phyloP scores from a whole-genome alignment of 2,888 invertebrate genomes.

The Athetis lepigone region DNA sequence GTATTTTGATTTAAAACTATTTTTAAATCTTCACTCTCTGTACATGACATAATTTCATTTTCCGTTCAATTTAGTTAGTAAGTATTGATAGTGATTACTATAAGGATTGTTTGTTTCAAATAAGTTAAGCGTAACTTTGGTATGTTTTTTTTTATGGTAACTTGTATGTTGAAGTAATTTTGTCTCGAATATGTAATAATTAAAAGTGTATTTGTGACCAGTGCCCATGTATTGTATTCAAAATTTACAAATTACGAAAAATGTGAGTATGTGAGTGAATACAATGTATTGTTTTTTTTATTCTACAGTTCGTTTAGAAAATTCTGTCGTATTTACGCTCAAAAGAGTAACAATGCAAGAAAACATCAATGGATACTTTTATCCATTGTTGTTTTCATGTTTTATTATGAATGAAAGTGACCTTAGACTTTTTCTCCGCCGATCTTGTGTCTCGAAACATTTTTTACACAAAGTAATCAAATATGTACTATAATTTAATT shows the following conservation, averaged over 20 bases:
- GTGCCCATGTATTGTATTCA: neutral
- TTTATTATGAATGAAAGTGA: too few species aligned
- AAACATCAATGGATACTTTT: too few species aligned
- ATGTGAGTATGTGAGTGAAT: neutral
- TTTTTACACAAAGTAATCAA: neutral
- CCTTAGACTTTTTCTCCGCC: neutral
- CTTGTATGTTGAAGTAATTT: slow-evolving; percentile 37
- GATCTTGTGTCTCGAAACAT: neutral
- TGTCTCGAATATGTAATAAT: slow-evolving; percentile 40
- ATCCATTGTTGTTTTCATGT: too few species aligned
- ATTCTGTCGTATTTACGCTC: neutral
- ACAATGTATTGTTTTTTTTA: neutral
- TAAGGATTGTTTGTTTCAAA: slow-evolving; percentile 37
- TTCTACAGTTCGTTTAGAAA: slow-evolving; percentile 7
- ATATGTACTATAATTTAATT: neutral
- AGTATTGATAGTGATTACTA: slow-evolving; percentile 34
- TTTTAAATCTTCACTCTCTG: slow-evolving; percentile 3
- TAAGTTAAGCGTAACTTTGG: slow-evolving; percentile 51
- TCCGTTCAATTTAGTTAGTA: slow-evolving; percentile 40
- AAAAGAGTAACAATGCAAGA: too few species aligned
- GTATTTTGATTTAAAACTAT: slow-evolving; percentile 5
- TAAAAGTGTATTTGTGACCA: slow-evolving; percentile 1
- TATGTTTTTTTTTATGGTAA: slow-evolving; percentile 22
- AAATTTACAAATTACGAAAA: slow-evolving; percentile 23
- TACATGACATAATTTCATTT: slow-evolving; percentile 29